These are phyloP conservation scores for Drosophila tripunctata DNA, from an alignment of 2,888 invertebrate species.

Conservation along the genomic window DNA sequence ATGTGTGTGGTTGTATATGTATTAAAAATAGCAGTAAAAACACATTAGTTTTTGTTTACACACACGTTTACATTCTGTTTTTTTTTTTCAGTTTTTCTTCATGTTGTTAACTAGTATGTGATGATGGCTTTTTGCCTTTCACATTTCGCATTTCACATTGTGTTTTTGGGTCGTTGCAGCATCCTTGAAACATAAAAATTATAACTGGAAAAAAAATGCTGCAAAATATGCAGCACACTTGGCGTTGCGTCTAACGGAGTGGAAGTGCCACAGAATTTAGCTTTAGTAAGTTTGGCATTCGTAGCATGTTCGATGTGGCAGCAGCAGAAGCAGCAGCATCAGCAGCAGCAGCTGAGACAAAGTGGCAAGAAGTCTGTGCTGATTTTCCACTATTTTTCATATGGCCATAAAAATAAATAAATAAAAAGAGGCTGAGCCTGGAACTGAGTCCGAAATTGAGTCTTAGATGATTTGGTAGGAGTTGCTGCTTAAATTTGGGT, in stretches of 20 bases:
- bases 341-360: conserved; percentile 12
- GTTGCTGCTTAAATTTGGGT: conserved; percentile 59
- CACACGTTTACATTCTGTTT: conserved; percentile 56
- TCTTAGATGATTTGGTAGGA: conserved; percentile 2
- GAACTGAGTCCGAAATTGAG: background rate
- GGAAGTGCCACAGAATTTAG: conserved; percentile 33
- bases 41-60: conserved; percentile 79
- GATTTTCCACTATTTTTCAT: conserved; percentile 76
- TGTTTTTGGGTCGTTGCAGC: conserved; percentile 71
- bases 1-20: conserved; percentile 19
- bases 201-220: background rate
- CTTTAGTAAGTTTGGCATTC: conserved; percentile 64
- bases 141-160: conserved; percentile 49
- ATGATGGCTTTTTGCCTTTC: conserved; percentile 53
- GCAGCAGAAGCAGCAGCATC: conserved; percentile 23
- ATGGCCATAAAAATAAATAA: conserved; percentile 72
- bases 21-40: conserved; percentile 75
- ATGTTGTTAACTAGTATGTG: conserved; percentile 74
- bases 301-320: conserved; percentile 65
- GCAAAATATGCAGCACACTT: conserved; percentile 58
- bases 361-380: conserved; percentile 20
- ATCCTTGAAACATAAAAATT: conserved; percentile 67
- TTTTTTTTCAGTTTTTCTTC: conserved; percentile 37
- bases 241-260: conserved; percentile 52
- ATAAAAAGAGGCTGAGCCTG: conserved; percentile 44